phyloP scores from a whole-genome alignment of 2,888 invertebrate species.

The Ochropleura leucogaster region DNA sequence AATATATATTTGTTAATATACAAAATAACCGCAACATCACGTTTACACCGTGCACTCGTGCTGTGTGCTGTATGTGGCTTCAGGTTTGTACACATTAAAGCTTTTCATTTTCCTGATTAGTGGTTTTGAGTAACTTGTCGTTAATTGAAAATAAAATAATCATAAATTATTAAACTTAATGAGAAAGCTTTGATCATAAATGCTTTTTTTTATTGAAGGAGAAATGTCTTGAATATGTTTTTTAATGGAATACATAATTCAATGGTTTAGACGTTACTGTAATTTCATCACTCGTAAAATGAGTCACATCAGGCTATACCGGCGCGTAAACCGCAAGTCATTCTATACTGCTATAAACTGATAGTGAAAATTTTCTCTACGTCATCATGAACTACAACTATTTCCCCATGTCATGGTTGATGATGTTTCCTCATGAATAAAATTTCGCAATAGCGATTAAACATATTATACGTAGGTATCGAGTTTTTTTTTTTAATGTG shows the following conservation, averaged over 20 bases:
- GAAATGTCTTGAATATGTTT: neutral
- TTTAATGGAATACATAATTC: slow-evolving; percentile 4
- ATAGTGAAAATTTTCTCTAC: slow-evolving; percentile 84
- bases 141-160: neutral
- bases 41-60: no score
- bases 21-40: no score
- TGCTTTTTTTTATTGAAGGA: neutral
- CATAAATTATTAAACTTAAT: neutral
- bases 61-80: no score
- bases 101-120: neutral
- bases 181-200: no score
- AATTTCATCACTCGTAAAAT: slow-evolving; percentile 97
- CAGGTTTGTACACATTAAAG: neutral
- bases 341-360: slow-evolving; percentile 97
- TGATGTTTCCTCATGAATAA: slow-evolving; percentile 17
- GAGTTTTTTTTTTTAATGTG: neutral
- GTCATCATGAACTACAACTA: slow-evolving; percentile 46
- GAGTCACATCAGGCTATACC: slow-evolving; percentile 96
- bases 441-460: slow-evolving; percentile 1
- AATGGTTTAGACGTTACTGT: slow-evolving; percentile 14
- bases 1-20: no score
- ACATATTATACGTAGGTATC: neutral
- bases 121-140: neutral
- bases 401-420: slow-evolving; percentile 77
- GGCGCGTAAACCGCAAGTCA: slow-evolving; percentile 91